Conservation (phyloP, 1,140 invertebrate genomes). For the Cyphomyrmex costatus region DNA sequence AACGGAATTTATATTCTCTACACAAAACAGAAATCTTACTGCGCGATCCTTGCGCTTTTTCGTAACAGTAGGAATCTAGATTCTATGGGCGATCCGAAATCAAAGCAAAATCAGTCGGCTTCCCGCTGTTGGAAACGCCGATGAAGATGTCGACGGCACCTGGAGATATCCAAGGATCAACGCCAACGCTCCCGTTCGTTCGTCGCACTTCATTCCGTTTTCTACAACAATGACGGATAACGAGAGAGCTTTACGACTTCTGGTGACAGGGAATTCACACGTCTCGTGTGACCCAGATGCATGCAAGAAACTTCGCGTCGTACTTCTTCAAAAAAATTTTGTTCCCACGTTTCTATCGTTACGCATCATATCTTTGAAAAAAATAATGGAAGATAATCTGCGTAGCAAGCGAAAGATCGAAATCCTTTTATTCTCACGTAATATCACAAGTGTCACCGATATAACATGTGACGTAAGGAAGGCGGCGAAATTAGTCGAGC, state of each 20-base stretch:
- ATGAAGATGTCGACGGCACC: slow-evolving; percentile 73
- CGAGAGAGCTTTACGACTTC: slow-evolving; percentile 72
- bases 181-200: slow-evolving; percentile 67
- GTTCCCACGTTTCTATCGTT: slow-evolving; percentile 47
- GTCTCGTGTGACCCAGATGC: slow-evolving; percentile 58
- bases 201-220: slow-evolving; percentile 68
- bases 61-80: background rate
- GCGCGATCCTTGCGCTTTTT: slow-evolving; percentile 60
- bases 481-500: slow-evolving; percentile 29
- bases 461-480: background rate
- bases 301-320: background rate
- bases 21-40: slow-evolving; percentile 54
- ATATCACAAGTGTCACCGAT: background rate
- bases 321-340: slow-evolving; percentile 16
- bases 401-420: background rate
- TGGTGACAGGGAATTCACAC: slow-evolving; percentile 36
- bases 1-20: background rate
- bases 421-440: background rate
- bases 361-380: slow-evolving; percentile 2
- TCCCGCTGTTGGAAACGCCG: slow-evolving; percentile 65
- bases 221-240: slow-evolving; percentile 71
- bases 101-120: slow-evolving; percentile 60
- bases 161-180: slow-evolving; percentile 70
- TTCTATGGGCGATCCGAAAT: slow-evolving; percentile 61
- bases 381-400: slow-evolving; percentile 33